Conservation (phyloP, 2,888 invertebrate genomes). For the Hetaerina titia region DNA sequence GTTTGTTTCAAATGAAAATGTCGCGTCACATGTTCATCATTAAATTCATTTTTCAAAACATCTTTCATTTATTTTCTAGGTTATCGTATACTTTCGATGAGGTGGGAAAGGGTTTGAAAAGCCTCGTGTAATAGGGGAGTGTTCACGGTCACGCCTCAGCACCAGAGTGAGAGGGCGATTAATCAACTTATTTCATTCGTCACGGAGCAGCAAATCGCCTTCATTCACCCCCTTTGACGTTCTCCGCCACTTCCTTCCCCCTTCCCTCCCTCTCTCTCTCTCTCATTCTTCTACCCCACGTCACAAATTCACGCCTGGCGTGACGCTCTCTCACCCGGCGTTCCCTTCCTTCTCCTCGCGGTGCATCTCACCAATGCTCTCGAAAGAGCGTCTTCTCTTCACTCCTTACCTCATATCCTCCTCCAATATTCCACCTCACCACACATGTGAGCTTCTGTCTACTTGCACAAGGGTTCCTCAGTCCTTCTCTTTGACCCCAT, state of each 20-base stretch:
- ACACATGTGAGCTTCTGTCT: not conserved
- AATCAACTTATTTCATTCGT: not conserved
- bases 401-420: not conserved
- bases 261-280: not conserved
- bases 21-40: too few species aligned
- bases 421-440: not conserved
- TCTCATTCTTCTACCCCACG: not conserved
- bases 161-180: not conserved
- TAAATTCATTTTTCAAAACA: too few species aligned
- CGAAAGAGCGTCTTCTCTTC: not conserved
- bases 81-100: too few species aligned
- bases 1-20: too few species aligned
- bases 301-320: not conserved
- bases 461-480: not conserved
- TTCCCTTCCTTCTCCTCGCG: not conserved
- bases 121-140: too few species aligned
- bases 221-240: not conserved
- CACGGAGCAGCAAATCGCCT: not conserved
- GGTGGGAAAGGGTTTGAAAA: too few species aligned
- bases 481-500: not conserved
- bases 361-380: not conserved
- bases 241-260: too few species aligned
- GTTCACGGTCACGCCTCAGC: too few species aligned
- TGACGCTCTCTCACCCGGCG: not conserved
- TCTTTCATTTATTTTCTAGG: too few species aligned